phyloP scores from a whole-genome alignment of 2,113 vertebrate genomes.

The Halcyon malimbica region DNA sequence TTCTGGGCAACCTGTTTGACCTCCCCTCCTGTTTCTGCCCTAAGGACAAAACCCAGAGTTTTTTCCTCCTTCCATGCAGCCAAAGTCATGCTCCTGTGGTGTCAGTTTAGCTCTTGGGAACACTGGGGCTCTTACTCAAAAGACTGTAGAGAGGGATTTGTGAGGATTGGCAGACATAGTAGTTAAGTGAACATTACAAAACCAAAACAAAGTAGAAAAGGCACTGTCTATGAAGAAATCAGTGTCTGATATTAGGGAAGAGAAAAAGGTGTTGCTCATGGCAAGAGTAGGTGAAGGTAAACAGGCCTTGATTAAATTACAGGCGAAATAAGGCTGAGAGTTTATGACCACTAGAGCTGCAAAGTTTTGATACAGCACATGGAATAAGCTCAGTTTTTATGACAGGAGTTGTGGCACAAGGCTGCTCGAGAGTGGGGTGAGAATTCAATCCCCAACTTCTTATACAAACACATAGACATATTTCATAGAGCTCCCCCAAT shows the following conservation, averaged over 20 bases:
- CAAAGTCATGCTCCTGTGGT: not conserved
- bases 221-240: not conserved
- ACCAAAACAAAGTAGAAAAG: not conserved
- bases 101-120: not conserved
- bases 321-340: not conserved
- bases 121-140: not conserved
- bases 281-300: not conserved
- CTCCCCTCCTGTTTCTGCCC: not conserved
- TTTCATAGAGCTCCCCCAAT: rapidly evolving
- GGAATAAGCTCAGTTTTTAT: not conserved
- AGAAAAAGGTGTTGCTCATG: not conserved
- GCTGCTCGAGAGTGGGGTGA: not conserved
- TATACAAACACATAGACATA: not conserved
- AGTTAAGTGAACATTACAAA: not conserved
- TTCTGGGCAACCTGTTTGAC: not conserved
- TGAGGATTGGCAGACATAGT: not conserved
- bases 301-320: rapidly evolving
- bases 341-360: not conserved
- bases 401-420: not conserved
- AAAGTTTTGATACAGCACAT: not conserved
- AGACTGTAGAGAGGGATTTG: not conserved
- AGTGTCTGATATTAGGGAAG: not conserved
- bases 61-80: not conserved
- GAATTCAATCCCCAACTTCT: not conserved
- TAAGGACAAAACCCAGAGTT: not conserved